A percentile compares a stretch with the other conserved stretches of the same genome.
Conservation (phyloP, 2,113 vertebrate genomes). For the Cochlearius cochlearius region DNA sequence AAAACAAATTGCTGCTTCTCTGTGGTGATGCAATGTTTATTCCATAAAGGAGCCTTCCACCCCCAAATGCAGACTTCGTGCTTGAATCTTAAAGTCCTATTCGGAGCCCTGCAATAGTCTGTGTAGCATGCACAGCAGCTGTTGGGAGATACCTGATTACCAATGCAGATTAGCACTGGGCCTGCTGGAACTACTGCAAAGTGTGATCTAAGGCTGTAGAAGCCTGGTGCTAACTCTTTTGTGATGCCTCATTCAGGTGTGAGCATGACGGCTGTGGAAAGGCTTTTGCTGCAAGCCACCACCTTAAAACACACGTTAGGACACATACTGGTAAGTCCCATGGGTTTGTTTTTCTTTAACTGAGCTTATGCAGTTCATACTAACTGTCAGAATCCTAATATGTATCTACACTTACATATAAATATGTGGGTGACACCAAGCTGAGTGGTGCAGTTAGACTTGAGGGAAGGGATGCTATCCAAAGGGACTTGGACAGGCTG, state of each 20-base stretch:
- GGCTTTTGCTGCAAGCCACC: slow-evolving; percentile 97
- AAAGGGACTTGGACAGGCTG: not conserved
- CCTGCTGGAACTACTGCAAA: not conserved
- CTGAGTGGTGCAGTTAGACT: not conserved
- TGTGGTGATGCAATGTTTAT: not conserved
- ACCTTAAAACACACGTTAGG: slow-evolving; percentile 96
- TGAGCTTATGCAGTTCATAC: not conserved
- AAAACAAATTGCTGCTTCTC: not conserved
- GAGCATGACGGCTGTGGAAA: slow-evolving; percentile 98
- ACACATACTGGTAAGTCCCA: slow-evolving; percentile 90
- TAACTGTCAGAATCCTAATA: not conserved
- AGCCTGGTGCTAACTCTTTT: not conserved
- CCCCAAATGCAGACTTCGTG: not conserved
- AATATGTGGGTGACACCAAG: not conserved
- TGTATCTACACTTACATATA: not conserved
- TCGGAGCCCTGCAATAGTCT: not conserved
- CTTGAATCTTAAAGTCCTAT: not conserved
- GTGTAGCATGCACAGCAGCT: not conserved
- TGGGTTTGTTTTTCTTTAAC: not conserved
- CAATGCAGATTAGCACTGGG: not conserved
- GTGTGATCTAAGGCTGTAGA: not conserved
- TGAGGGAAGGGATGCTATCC: not conserved
- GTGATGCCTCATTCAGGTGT: slow-evolving; percentile 78
- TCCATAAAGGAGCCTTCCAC: not conserved
- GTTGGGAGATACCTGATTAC: not conserved